Evolutionary conservation across 1,140 invertebrate genomes (phyloP), one percentile per base, ranked within the genome.

Genomic region (Drosophila sproati): DNA sequence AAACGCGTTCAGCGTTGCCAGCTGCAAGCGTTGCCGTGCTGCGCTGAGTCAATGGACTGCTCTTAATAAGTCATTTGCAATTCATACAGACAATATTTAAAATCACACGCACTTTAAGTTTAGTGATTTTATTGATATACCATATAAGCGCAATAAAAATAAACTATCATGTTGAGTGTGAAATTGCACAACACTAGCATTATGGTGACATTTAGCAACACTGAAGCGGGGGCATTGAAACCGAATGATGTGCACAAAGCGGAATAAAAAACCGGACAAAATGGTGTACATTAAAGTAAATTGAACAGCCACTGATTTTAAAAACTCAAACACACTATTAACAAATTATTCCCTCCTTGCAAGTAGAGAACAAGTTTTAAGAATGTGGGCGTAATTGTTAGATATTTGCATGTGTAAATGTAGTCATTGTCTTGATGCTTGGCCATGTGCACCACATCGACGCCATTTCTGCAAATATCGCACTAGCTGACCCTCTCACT

Each of bases 201-300:
- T 39, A 10, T 41, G 60, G 29, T 32, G 51, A 10, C 55, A 79
- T 75, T 86, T 68, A 48, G 39, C 87, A 86, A 77, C 81, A 88
- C 82, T 88, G 34, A 70, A 62, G 61, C 62, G 86, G 85, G 85
- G 86, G 86, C 85, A 82, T 73, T 88, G 71, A 91, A 82, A 88
- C 85, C 76, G 79, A 90, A 90, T 69, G 70, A 81, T 64, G 77
- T 35, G 70, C 69, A 73, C 70, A 91, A 91, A 89, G 75, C 35
- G 60, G 64, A 89, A 85, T 85, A 43, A 45, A 91, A 86, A 80
- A 91, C 88, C 88, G 88, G 82, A 91, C 78, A 91, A 91, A 91
- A 86, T 91, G 80, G 87, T 74, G 88, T 74, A 82, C 81, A 78
- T 51, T 67, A 28, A 50, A 20, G 45, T 56, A 73, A 8, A 70